These are phyloP conservation scores for Sebastes vulpes DNA, from an alignment of 2,797 vertebrate genomes.

Conservation along the genomic window DNA sequence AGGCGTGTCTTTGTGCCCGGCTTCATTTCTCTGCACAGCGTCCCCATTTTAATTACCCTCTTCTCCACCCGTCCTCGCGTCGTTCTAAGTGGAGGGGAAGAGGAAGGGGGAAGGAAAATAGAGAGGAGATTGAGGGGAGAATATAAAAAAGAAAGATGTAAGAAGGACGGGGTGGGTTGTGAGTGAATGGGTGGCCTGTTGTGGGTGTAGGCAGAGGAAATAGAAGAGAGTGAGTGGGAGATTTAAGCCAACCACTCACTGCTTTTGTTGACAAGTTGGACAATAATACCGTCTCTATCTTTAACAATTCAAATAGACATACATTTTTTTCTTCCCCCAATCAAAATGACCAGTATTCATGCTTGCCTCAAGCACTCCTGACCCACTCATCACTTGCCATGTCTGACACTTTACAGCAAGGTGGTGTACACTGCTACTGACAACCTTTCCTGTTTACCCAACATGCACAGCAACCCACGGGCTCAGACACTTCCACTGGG, in stretches of 20 bases:
- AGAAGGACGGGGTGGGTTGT: constrained; percentile 16
- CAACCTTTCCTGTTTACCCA: constrained; percentile 40
- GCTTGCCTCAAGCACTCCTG: neutral
- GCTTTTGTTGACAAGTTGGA: constrained; percentile 3
- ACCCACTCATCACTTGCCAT: neutral
- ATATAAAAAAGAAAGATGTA: constrained; percentile 1
- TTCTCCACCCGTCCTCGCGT: constrained; percentile 32
- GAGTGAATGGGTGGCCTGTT: constrained; percentile 37
- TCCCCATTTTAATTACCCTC: constrained; percentile 69
- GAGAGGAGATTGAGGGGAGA: constrained; percentile 18
- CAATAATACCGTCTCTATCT: neutral
- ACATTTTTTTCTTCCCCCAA: neutral
- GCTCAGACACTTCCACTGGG: constrained; percentile 31
- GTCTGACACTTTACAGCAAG: constrained; percentile 20
- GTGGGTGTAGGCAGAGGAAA: constrained; percentile 2
- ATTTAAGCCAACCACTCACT: neutral
- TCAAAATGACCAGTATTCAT: neutral
- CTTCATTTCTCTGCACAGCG: constrained; percentile 51
- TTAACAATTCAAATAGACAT: neutral
- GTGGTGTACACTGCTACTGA: constrained; percentile 22
- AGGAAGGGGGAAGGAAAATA: constrained; percentile 16
- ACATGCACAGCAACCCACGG: constrained; percentile 13
- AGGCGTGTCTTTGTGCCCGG: constrained; percentile 23
- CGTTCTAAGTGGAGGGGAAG: neutral
- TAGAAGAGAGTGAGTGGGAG: neutral